Evolutionary conservation across 2,113 vertebrate genomes (phyloP), one percentile per base, ranked within the genome.

Genomic region (Ophthalmolycus amberensis): DNA sequence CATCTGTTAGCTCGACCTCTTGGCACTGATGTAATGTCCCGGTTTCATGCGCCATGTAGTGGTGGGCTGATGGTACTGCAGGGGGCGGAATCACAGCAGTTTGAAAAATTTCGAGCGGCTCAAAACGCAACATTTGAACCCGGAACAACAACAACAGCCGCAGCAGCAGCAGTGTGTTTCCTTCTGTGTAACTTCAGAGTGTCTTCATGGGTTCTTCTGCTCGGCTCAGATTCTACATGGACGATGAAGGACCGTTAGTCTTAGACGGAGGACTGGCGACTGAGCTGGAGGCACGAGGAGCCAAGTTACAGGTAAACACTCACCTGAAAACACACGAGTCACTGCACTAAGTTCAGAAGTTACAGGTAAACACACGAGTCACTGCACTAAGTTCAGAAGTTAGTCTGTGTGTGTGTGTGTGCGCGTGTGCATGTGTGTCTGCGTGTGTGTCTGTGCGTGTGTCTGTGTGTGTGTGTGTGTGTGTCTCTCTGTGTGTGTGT

Each of bases 201-300:
- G 34, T 34, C 34, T 34, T 34, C 14, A 88, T 91, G 88, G 58
- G 2, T 67, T 88, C 83, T 3, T 37, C 81, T 12, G 62, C 48
- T 66, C 38, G 11, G 16, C 40, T 89, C 0, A 87, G 20, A 62
- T 44, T 64, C 0, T 62, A 83, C 46, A 77, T 88, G 81, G 14
- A n/a, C 18, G 62, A 85, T 9, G 63, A 86, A 11, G 64, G 29
- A 27, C 90, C 89, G 0, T 42, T 94, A 5, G 89, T 96, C 75
- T 40, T 96, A 66, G 96, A 96, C 54, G 96, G 96, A 1, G 96
- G 95, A 42, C 76, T 96, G 3, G 92, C 95, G 48, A 96, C 96
- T 62, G 95, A 96, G n/a, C 87, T 96, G 18, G 96, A 95, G 63
- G 91, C 90, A 6, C 91, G 91, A 72, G 96, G 96, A 60, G 68